Evolutionary conservation across 2,888 invertebrate species (phyloP), one percentile per base, ranked within the genome.

Genomic region (Eupithecia insigniata): DNA sequence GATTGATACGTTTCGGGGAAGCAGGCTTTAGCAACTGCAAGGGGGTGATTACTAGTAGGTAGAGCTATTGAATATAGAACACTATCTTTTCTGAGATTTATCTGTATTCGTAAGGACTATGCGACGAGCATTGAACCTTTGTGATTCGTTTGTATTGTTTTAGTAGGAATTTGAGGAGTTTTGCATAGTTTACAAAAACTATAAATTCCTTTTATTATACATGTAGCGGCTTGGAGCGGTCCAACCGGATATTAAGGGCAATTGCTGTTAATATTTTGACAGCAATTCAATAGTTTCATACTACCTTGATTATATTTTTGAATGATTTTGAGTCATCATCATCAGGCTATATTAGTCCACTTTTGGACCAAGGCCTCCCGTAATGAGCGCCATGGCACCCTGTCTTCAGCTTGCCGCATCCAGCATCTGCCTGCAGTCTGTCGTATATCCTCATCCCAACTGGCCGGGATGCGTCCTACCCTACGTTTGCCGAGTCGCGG

Each of bases 1-100:
- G 77, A 79, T 78, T 80, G 78, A 79, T 79, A 79, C 74, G 76
- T 78, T 74, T 32, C 39, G 73, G 58, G 69, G 58, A 18, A n/a
- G 30, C 51, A 66, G 51, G 43, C 55, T 34, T 61, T 18, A 64
- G 64, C 36, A 58, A 28, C 55, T 60, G 16, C 61, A 61, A 43
- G 18, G 16, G 46, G n/a, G 58, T 58, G 62, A 62, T 32, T 62
- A 61, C 61, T 32, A n/a, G 32, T 61, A n/a, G 28, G 28, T 28
- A 58, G 51, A 51, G 22, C 51, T 51, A 51, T 51, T 51, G 51
- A 51, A 51, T 51, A 51, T 51, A n/a, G 51, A 51, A 51, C 51
- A 51, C 51, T 22, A 22, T 51, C 22, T 51, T 51, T 51, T 22
- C 51, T 3, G 22, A 22, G 22, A 51, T 22, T 51, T 51, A 51